These are phyloP conservation scores for Speoplatyrhinus poulsoni DNA, from an alignment of 2,113 vertebrate genomes.

Conservation along the genomic window DNA sequence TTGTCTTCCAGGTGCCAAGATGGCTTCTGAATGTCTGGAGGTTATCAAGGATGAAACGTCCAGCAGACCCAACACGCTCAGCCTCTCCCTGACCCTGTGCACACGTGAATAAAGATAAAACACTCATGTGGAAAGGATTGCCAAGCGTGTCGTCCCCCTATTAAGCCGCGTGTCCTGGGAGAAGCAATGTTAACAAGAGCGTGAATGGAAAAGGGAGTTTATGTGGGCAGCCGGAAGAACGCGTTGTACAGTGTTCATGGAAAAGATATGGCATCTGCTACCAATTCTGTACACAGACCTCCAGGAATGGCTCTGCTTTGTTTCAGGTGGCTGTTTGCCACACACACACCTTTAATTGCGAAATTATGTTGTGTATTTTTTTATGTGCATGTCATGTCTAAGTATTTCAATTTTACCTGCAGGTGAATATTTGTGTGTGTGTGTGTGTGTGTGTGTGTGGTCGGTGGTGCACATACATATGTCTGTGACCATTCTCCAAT, in stretches of 20 bases:
- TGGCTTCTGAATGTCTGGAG: slow-evolving; percentile 34
- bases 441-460: slow-evolving; percentile 8
- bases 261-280: slow-evolving; percentile 46
- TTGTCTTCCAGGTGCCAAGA: slow-evolving; percentile 29
- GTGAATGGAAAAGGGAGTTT: slow-evolving; percentile 52
- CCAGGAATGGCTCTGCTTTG: slow-evolving; percentile 50
- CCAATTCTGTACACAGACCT: slow-evolving; percentile 44
- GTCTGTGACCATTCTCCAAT: slow-evolving; percentile 59
- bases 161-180: slow-evolving; percentile 42
- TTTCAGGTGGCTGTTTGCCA: slow-evolving; percentile 10
- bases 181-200: slow-evolving; percentile 32
- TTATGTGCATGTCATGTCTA: slow-evolving; percentile 11
- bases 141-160: slow-evolving; percentile 24
- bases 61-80: slow-evolving; percentile 3
- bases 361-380: neutral
- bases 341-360: neutral
- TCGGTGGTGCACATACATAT: neutral
- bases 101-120: slow-evolving; percentile 45
- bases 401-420: neutral
- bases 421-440: slow-evolving; percentile 19
- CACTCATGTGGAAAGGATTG: slow-evolving; percentile 56
- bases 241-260: slow-evolving; percentile 26
- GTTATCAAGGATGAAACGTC: slow-evolving; percentile 38
- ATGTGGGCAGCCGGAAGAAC: slow-evolving; percentile 33
- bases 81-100: slow-evolving; percentile 34